phyloP scores from a whole-genome alignment of 2,888 invertebrate species.

The Oasisia sp. region DNA sequence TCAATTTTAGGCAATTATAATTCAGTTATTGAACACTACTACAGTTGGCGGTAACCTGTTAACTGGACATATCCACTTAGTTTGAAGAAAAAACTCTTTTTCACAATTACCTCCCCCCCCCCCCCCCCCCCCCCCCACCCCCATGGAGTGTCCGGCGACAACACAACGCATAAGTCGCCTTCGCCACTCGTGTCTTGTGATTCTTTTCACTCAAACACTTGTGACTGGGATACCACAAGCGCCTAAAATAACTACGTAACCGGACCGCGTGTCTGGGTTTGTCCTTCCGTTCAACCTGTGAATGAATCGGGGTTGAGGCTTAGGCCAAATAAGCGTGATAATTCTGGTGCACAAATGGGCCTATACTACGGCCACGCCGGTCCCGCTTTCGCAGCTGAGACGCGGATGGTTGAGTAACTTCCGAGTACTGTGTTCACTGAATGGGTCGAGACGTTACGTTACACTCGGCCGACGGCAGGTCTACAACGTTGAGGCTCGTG shows the following conservation, averaged over 20 bases:
- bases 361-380: background rate
- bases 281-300: background rate
- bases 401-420: conserved; percentile 9
- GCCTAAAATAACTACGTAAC: background rate
- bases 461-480: background rate
- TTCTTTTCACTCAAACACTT: background rate
- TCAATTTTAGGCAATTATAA: background rate
- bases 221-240: background rate
- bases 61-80: background rate
- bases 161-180: background rate
- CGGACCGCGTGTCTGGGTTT: background rate
- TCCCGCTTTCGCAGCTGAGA: background rate
- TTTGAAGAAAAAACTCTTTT: background rate
- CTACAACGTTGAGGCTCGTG: background rate
- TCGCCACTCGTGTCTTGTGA: background rate
- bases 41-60: background rate
- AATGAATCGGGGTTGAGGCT: background rate
- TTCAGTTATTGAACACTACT: background rate
- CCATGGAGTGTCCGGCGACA: background rate
- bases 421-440: background rate
- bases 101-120: background rate
- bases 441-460: background rate
- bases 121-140: background rate
- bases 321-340: background rate
- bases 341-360: background rate